phyloP scores from a whole-genome alignment of 2,888 invertebrate genomes.

The Idaea straminata region DNA sequence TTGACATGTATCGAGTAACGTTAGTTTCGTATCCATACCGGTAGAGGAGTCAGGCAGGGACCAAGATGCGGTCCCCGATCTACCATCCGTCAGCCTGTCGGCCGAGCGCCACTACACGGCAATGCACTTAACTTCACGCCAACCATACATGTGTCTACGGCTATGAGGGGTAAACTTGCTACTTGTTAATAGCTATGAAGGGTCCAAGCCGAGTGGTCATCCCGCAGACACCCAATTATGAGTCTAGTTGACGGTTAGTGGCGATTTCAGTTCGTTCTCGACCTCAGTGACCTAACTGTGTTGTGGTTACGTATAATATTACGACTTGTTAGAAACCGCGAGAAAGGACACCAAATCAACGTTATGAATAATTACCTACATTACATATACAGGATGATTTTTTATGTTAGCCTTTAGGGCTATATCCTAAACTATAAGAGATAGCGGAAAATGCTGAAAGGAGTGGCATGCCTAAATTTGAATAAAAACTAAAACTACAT shows the following conservation, averaged over 20 bases:
- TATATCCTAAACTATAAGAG: too few relatives aligned
- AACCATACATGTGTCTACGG: slow-evolving; percentile 65
- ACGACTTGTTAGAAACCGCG: not conserved
- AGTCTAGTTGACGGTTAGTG: slow-evolving; percentile 42
- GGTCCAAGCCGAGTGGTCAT: slow-evolving; percentile 49
- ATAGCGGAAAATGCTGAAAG: too few relatives aligned
- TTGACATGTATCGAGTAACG: not conserved
- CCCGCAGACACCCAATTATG: slow-evolving; percentile 50
- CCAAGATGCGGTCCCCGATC: slow-evolving; percentile 50
- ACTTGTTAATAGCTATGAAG: slow-evolving; percentile 64
- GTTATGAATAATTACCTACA: too few relatives aligned
- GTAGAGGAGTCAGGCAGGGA: slow-evolving; percentile 34
- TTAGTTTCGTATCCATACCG: slow-evolving; percentile 37
- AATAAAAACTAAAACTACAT: too few relatives aligned
- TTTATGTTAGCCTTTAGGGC: too few relatives aligned
- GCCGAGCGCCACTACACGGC: slow-evolving; percentile 57
- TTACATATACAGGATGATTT: too few relatives aligned
- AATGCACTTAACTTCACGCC: slow-evolving; percentile 70
- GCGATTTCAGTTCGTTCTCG: slow-evolving; percentile 20
- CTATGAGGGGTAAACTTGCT: slow-evolving; percentile 63
- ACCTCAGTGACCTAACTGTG: slow-evolving; percentile 3
- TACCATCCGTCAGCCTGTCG: slow-evolving; percentile 73
- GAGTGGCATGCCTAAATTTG: too few relatives aligned
- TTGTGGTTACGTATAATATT: not conserved
- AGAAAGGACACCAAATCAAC: not conserved